phyloP scores from a whole-genome alignment of 2,888 invertebrate species.

The Cremastobaeus sp. region DNA sequence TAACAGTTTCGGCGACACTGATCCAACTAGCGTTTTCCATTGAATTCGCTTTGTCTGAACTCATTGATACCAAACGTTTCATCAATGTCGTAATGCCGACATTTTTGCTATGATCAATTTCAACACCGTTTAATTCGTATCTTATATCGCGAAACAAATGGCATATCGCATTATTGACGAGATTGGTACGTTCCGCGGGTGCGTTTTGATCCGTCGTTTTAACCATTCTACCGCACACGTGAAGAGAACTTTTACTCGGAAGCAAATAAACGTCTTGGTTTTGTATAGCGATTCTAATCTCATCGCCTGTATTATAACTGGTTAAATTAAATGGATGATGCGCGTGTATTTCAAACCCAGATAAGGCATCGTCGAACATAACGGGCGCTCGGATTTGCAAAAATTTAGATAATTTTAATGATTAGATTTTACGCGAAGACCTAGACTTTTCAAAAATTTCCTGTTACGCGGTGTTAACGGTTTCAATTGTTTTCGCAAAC shows the following conservation, averaged over 20 bases:
- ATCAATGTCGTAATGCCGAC: no score
- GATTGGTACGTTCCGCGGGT: constrained; percentile 14
- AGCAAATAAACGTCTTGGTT: constrained; percentile 14
- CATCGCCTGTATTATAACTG: constrained; percentile 45
- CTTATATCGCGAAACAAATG: no score
- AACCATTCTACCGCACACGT: constrained; percentile 24
- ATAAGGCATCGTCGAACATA: no score
- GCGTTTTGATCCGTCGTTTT: constrained; percentile 15
- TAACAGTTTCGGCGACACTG: constrained; percentile 25
- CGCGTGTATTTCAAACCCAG: no score
- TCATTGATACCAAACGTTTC: constrained; percentile 58
- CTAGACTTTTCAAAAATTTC: constrained; percentile 49
- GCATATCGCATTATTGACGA: no score
- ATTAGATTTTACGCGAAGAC: constrained; percentile 32
- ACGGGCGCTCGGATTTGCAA: constrained; percentile 12
- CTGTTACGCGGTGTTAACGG: constrained; percentile 51
- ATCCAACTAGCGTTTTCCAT: constrained; percentile 68
- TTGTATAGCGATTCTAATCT: constrained; percentile 44
- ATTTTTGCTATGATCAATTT: no score
- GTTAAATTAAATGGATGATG: constrained; percentile 23
- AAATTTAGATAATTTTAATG: neutral
- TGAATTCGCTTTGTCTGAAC: no score
- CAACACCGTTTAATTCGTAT: no score
- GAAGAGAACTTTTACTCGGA: no score
- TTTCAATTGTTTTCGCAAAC: no score